These are phyloP conservation scores for Tiphia femorata DNA, from an alignment of 2,888 invertebrate genomes.

Conservation along the genomic window DNA sequence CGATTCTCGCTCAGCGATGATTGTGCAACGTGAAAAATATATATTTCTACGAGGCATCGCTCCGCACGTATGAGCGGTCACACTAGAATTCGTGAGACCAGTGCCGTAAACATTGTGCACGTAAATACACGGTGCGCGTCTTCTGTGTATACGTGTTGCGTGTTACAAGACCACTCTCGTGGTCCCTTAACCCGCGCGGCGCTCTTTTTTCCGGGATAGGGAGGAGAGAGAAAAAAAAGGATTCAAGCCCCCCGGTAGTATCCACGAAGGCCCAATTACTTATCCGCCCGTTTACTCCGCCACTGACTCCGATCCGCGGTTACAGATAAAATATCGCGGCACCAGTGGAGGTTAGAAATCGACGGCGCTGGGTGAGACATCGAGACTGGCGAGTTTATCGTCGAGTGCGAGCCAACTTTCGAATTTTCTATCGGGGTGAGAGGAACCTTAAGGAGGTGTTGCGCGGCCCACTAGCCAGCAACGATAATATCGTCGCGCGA, in stretches of 20 bases:
- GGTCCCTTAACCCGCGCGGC: too few species aligned
- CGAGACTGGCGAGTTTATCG: conserved; percentile 41
- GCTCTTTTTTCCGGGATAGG: too few species aligned
- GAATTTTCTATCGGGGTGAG: conserved; percentile 23
- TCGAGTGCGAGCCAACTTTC: conserved; percentile 37
- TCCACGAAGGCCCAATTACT: too few species aligned
- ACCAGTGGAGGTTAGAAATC: conserved; percentile 51
- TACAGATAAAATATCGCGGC: conserved; percentile 4
- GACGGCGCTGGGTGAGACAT: conserved; percentile 28
- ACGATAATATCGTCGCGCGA: not conserved
- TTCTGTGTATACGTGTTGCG: conserved; percentile 45
- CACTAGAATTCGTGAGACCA: conserved; percentile 37
- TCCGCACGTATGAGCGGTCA: conserved; percentile 34
- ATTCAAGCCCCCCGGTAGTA: too few species aligned
- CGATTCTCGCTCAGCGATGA: conserved; percentile 18
- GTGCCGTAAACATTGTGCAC: conserved; percentile 56
- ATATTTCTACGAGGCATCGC: conserved; percentile 42
- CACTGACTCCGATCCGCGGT: not conserved
- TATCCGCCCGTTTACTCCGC: not conserved
- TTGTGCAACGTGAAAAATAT: conserved; percentile 52
- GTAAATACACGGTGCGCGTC: conserved; percentile 48
- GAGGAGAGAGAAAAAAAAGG: too few species aligned
- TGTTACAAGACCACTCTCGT: too few species aligned
- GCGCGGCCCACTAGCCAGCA: not conserved
- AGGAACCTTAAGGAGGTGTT: conserved; percentile 1